Conservation (phyloP, 2,888 invertebrate species). For the Synanthedon vespiformis region DNA sequence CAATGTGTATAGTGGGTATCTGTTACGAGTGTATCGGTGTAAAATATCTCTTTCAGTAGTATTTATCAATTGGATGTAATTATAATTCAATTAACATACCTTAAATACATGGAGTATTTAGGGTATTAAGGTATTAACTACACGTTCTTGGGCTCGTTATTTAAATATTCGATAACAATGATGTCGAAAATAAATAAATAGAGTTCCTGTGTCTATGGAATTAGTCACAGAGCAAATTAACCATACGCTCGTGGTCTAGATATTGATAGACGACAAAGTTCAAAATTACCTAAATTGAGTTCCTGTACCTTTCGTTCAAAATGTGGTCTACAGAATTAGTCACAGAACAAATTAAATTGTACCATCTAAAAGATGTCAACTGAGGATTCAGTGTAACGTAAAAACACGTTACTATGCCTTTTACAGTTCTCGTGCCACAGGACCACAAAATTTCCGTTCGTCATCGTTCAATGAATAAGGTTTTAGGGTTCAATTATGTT, state of each 20-base stretch:
- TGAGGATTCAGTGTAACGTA: too few species aligned
- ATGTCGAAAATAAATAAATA: too few species aligned
- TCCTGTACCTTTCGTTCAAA: too few species aligned
- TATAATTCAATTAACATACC: neutral
- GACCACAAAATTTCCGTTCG: slow-evolving; percentile 60
- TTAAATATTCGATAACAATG: too few species aligned
- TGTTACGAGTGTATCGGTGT: slow-evolving; percentile 1
- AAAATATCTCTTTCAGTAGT: slow-evolving; percentile 4
- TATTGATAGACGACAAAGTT: too few species aligned
- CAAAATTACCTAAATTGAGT: too few species aligned
- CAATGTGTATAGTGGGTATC: slow-evolving; percentile 8
- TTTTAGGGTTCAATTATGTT: slow-evolving; percentile 24
- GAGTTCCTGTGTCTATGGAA: neutral
- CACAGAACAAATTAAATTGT: slow-evolving; percentile 35
- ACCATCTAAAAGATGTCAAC: slow-evolving; percentile 25
- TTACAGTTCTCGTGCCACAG: slow-evolving; percentile 56
- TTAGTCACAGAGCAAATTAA: slow-evolving; percentile 23
- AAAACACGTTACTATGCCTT: slow-evolving; percentile 22
- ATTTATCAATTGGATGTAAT: slow-evolving; percentile 1
- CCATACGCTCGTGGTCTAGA: too few species aligned
- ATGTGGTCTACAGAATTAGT: slow-evolving; percentile 1
- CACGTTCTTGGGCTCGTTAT: too few species aligned
- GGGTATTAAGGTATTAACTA: too few species aligned
- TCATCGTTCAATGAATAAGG: slow-evolving; percentile 47
- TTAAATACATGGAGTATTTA: too few species aligned